A percentile compares a stretch with the other conserved stretches of the same genome.
phyloP scores from a whole-genome alignment of 2,797 vertebrate genomes.

The Aphelocoma californica region DNA sequence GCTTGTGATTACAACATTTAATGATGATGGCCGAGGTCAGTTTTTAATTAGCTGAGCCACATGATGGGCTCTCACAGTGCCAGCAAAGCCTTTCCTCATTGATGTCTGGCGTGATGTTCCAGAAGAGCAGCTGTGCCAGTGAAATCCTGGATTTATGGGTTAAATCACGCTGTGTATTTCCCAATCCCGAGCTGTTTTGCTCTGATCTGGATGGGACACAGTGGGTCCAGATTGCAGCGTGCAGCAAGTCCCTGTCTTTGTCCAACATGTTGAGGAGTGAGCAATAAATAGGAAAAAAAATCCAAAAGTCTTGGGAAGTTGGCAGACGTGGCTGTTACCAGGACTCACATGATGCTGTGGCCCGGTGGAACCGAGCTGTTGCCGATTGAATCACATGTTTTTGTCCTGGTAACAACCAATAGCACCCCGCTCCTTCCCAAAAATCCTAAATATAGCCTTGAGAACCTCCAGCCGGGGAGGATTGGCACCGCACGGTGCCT shows the following conservation, averaged over 20 bases:
- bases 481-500: not conserved
- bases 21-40: slow-evolving; percentile 43
- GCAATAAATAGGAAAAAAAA: not conserved
- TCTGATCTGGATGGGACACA: not conserved
- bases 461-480: not conserved
- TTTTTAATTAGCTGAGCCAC: slow-evolving; percentile 65
- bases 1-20: slow-evolving; percentile 63
- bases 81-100: slow-evolving; percentile 34
- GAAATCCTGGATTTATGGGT: slow-evolving; percentile 19
- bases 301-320: not conserved
- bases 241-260: not conserved
- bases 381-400: slow-evolving; percentile 37
- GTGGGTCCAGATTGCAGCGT: not conserved
- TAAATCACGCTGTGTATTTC: not conserved
- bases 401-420: not conserved
- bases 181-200: not conserved
- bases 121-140: slow-evolving; percentile 35
- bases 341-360: slow-evolving; percentile 23
- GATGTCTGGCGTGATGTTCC: slow-evolving; percentile 33
- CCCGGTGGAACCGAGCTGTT: not conserved
- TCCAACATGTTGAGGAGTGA: not conserved
- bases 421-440: not conserved
- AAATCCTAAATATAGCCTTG: slow-evolving; percentile 9
- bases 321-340: not conserved
- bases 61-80: slow-evolving; percentile 9